A percentile compares a stretch with the other conserved stretches of the same genome.
Evolutionary conservation across 2,888 invertebrate species (phyloP).

Genomic region (Archips xylosteana): DNA sequence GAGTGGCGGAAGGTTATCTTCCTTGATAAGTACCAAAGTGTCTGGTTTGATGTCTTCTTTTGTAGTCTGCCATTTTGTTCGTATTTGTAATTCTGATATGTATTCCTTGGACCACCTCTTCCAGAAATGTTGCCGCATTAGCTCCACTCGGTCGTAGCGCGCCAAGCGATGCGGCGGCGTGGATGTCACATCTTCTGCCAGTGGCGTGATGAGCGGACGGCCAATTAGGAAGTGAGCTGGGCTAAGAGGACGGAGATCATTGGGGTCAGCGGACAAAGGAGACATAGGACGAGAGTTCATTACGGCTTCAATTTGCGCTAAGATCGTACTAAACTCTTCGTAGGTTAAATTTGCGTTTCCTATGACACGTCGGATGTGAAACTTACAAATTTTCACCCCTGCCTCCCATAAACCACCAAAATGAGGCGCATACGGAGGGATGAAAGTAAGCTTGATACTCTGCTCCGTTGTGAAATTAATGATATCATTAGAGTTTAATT

Average conservation of each 20-base stretch:
- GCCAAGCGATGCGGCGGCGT: background rate
- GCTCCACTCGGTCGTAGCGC: background rate
- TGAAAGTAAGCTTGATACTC: background rate
- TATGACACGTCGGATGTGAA: background rate
- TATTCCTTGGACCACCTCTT: background rate
- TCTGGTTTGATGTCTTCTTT: background rate
- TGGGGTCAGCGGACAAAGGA: conserved; percentile 47
- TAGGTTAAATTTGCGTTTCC: conserved; percentile 29
- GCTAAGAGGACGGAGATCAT: conserved; percentile 49
- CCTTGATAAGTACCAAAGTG: background rate
- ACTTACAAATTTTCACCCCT: background rate
- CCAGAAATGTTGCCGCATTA: conserved; percentile 1
- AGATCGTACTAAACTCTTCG: conserved; percentile 35
- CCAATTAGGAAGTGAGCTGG: conserved; percentile 57
- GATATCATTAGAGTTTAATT: background rate
- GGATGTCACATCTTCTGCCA: background rate
- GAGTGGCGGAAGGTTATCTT: background rate
- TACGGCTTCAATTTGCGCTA: conserved; percentile 45
- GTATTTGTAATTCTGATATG: background rate
- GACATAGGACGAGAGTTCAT: conserved; percentile 49
- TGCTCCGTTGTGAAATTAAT: background rate
- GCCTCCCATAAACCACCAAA: conserved; percentile 6
- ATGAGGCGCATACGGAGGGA: background rate
- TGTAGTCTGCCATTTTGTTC: background rate
- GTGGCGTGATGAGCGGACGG: conserved; percentile 23